Percentiles rank a stretch among this genome's conserved stretches.
Evolutionary conservation across 2,113 vertebrate species (phyloP).

Genomic region (Corynorhinus townsendii): DNA sequence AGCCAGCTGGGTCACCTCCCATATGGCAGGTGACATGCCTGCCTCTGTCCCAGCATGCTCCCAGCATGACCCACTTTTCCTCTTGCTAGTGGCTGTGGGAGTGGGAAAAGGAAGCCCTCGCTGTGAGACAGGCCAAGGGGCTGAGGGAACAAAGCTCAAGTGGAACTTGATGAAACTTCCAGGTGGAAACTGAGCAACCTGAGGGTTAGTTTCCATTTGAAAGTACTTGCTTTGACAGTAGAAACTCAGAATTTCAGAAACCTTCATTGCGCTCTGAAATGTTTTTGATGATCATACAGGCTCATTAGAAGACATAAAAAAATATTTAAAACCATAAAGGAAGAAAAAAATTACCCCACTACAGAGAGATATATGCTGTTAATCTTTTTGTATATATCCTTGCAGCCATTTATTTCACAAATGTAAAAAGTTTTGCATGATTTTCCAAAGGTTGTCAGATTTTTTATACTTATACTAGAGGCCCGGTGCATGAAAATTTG

Average conservation of each 20-base stretch:
- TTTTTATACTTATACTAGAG: neutral
- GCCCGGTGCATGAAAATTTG: too few relatives aligned
- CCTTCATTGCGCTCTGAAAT: neutral
- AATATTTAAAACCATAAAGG: neutral
- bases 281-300: neutral
- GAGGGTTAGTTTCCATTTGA: neutral
- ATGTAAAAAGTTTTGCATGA: conserved; percentile 18
- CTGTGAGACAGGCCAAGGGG: neutral
- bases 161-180: neutral
- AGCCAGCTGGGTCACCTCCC: conserved; percentile 41
- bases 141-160: neutral
- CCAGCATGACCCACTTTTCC: conserved; percentile 8
- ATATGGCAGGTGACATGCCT: conserved; percentile 30
- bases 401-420: conserved; percentile 10
- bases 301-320: neutral
- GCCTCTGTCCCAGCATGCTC: neutral
- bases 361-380: neutral
- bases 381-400: neutral
- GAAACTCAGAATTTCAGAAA: neutral
- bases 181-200: neutral
- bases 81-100: neutral
- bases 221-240: neutral
- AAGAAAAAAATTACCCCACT: neutral
- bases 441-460: neutral
- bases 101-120: neutral